phyloP scores from a whole-genome alignment of 2,888 invertebrate species.

The Netelia inedita region DNA sequence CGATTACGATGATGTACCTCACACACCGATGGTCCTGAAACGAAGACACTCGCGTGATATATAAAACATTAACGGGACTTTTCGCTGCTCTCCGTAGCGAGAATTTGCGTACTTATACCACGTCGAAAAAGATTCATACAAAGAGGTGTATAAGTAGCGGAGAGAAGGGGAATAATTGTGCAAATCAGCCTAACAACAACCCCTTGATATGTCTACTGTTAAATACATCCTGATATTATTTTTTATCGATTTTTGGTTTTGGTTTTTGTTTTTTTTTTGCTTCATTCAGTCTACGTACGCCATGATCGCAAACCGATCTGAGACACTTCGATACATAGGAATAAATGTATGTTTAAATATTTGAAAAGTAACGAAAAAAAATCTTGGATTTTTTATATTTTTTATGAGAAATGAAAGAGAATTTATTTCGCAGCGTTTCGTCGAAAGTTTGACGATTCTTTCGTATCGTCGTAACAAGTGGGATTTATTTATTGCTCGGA shows the following conservation, averaged over 20 bases:
- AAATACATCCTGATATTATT: not conserved
- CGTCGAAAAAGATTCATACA: conserved; percentile 59
- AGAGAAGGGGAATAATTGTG: conserved; percentile 20
- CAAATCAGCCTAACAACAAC: not conserved
- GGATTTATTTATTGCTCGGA: conserved; percentile 17
- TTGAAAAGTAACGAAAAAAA: not conserved
- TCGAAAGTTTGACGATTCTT: not conserved
- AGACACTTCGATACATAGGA: not conserved
- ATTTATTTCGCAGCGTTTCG: not conserved
- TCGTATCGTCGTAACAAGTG: not conserved
- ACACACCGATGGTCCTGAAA: conserved; percentile 53
- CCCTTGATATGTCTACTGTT: not conserved
- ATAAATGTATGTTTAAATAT: too few species aligned
- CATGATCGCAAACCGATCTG: not conserved
- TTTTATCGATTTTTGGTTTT: not conserved
- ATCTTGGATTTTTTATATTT: not conserved
- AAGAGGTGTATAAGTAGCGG: conserved; percentile 42
- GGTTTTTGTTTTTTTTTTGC: not conserved
- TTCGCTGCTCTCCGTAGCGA: conserved; percentile 26
- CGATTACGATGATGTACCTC: conserved; percentile 59
- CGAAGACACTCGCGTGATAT: conserved; percentile 62
- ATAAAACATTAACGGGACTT: conserved; percentile 48
- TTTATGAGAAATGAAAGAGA: not conserved
- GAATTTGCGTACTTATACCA: not conserved
- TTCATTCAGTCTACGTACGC: not conserved